Base-by-base conservation (phyloP, 2,113 vertebrate species). In the Oryzias curvinotus region DNA sequence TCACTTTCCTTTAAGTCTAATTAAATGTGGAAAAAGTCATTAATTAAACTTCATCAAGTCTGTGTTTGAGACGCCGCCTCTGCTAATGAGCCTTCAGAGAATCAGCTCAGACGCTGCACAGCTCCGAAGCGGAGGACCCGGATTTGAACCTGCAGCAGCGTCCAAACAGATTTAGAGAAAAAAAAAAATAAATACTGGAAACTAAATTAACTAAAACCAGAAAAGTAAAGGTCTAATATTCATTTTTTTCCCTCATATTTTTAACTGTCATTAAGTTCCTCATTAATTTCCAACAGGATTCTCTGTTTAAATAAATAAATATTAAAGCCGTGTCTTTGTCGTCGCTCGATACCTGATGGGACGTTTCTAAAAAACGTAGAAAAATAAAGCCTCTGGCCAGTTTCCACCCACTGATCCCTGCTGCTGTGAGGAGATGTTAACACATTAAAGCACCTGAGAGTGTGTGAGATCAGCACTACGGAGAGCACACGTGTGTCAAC, bases 311-410 rank as follows among this genome's bases (percentile, higher is more conserved):
- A 21, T 21, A 21, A 21, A 36, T 36, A 3, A 8, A 36, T 36
- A 18, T 12, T 48, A 18, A 48, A 18, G 16, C 5, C 18, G n/a
- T 15, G 5, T 15, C 45, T 47, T 7, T n/a, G 16, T 48, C 18
- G 17, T 48, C 7, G 7, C 7, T 7, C 7, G 30, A 30, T 68
- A 50, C 68, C 78, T 70, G 3, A 70, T 60, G 75, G 78, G 84
- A 88, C 72, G 76, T 80, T 47, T 73, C 72, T 75, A 82, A 81
- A 79, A 88, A 85, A 82, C 59, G 65, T 82, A 85, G 81, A 82
- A 85, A 61, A 14, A 41, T 49, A 62, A 63, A 66, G 78, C 87
- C 75, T 50, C 57, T 74, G 84, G 85, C 79, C 64, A 62, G 57
- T 76, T 83, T 77, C 69, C 46, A 80, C 61, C 77, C 71, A 85